These are phyloP conservation scores for Pangasius djambal DNA, from an alignment of 2,797 vertebrate genomes.

Conservation along the genomic window DNA sequence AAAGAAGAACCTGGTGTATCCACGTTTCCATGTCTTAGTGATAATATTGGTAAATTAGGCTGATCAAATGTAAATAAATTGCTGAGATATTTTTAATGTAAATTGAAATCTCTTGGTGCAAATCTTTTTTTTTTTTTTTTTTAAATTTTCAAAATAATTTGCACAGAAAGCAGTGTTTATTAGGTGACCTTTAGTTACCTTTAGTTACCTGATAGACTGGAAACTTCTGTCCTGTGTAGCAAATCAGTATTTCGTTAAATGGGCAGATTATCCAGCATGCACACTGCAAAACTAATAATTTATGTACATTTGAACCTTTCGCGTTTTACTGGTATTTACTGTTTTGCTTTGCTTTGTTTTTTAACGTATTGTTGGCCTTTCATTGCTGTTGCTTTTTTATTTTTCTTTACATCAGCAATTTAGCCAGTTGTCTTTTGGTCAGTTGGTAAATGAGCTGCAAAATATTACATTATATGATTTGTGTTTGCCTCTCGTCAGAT, in stretches of 20 bases:
- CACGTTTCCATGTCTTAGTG: not conserved
- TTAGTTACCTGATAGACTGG: not conserved
- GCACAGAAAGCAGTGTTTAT: slow-evolving; percentile 3
- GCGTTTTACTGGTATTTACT: not conserved
- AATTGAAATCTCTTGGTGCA: not conserved
- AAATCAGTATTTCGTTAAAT: not conserved
- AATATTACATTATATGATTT: not conserved
- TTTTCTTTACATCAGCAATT: slow-evolving; percentile 48
- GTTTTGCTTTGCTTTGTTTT: slow-evolving; percentile 7
- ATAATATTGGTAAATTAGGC: not conserved
- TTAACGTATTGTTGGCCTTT: not conserved
- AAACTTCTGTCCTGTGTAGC: not conserved
- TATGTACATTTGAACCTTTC: not conserved
- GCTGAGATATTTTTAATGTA: not conserved
- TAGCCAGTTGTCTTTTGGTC: slow-evolving; percentile 16
- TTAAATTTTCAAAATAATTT: not conserved
- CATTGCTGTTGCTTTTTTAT: not conserved
- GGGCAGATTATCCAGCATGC: not conserved
- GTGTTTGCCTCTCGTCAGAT: not conserved
- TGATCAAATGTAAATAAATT: not conserved
- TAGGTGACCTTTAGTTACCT: not conserved
- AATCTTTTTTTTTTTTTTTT: not conserved
- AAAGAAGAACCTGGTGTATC: not conserved
- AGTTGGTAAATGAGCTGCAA: not conserved
- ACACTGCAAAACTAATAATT: not conserved